Conservation (phyloP, 2,888 invertebrate species). For the Boloria selene region DNA sequence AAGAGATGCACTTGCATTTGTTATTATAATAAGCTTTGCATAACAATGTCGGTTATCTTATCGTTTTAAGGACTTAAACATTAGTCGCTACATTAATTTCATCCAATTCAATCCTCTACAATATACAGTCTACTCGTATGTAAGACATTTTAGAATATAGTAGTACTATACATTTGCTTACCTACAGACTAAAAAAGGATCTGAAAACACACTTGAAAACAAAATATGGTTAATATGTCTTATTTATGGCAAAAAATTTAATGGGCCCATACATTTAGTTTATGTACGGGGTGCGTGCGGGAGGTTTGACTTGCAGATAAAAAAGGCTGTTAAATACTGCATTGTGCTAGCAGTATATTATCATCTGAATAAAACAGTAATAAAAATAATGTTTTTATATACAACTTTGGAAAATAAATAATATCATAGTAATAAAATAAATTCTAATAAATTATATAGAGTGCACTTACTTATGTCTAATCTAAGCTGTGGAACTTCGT, state of each 20-base stretch:
- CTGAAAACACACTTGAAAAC: neutral
- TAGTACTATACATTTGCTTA: no score
- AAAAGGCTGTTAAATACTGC: slow-evolving; percentile 7
- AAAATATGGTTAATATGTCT: neutral
- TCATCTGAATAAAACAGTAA: neutral
- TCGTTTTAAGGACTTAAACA: slow-evolving; percentile 10
- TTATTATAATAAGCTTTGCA: slow-evolving; percentile 23
- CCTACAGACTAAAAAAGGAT: no score
- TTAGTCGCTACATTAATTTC: slow-evolving; percentile 13
- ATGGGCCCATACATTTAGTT: slow-evolving; percentile 2
- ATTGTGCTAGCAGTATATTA: slow-evolving; percentile 3
- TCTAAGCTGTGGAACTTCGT: no score
- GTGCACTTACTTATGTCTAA: no score
- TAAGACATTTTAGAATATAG: neutral
- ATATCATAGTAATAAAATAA: no score
- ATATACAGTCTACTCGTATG: no score
- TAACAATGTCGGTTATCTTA: slow-evolving; percentile 10
- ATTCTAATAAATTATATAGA: no score
- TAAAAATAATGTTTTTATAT: neutral
- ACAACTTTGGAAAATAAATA: no score
- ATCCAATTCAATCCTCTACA: neutral
- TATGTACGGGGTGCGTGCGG: neutral
- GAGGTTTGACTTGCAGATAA: slow-evolving; percentile 7
- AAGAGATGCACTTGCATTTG: slow-evolving; percentile 22
- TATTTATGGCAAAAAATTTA: slow-evolving; percentile 2